These are phyloP conservation scores for Drosophila picticornis DNA, from an alignment of 2,888 invertebrate species.

Conservation along the genomic window DNA sequence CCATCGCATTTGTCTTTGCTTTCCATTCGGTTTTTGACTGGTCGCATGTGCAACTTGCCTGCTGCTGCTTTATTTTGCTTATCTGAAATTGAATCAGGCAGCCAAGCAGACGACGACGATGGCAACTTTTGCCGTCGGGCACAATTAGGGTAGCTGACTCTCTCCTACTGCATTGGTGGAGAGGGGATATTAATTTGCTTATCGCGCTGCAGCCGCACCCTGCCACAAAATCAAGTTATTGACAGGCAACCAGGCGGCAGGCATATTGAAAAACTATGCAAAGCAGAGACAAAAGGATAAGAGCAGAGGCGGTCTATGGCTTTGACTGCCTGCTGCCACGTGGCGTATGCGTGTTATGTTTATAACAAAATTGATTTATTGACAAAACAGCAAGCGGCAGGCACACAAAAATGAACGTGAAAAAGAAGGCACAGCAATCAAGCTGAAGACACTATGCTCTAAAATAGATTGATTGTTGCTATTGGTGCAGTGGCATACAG, in stretches of 20 bases:
- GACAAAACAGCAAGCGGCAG: constrained; percentile 73
- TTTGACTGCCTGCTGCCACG: constrained; percentile 49
- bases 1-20: constrained; percentile 77
- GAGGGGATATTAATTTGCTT: constrained; percentile 80
- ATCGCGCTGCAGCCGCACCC: constrained; percentile 75
- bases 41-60: constrained; percentile 69
- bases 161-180: constrained; percentile 5
- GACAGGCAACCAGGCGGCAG: constrained; percentile 54
- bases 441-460: background rate
- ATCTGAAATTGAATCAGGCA: constrained; percentile 82
- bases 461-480: background rate
- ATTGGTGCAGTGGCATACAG: background rate
- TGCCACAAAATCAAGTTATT: constrained; percentile 75
- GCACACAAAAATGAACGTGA: constrained; percentile 3
- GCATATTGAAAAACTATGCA: constrained; percentile 64
- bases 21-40: constrained; percentile 23
- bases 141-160: constrained; percentile 70
- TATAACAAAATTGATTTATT: constrained; percentile 81
- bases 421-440: background rate
- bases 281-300: background rate
- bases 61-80: constrained; percentile 76
- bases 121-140: constrained; percentile 66
- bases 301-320: background rate
- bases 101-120: constrained; percentile 63
- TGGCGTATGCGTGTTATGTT: constrained; percentile 79